phyloP scores from a whole-genome alignment of 2,113 vertebrate genomes.

The Morone saxatilis region DNA sequence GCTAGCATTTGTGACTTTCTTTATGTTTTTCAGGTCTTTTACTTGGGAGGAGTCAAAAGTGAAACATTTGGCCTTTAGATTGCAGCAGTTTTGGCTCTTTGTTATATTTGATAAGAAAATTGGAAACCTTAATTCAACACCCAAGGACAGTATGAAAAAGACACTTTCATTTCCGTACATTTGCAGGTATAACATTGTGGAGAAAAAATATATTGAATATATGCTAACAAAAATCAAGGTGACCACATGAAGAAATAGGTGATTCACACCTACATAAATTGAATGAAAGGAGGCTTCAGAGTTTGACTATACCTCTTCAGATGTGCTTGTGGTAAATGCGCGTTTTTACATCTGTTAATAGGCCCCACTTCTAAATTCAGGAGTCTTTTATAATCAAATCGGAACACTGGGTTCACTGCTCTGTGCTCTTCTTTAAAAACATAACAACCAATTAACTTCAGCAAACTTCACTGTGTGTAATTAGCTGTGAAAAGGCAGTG shows the following conservation, averaged over 20 bases:
- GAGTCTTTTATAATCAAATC: background rate
- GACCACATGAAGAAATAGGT: background rate
- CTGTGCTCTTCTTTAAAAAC: conserved; percentile 8
- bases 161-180: background rate
- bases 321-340: background rate
- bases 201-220: too few relatives aligned
- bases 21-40: background rate
- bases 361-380: conserved; percentile 17
- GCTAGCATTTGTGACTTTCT: background rate
- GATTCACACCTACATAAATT: background rate
- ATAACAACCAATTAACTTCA: conserved; percentile 21
- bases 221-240: too few relatives aligned
- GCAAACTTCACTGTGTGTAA: conserved; percentile 12
- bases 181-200: background rate
- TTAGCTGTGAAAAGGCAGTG: conserved; percentile 22
- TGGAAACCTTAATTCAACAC: background rate
- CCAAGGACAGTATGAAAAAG: background rate
- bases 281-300: background rate
- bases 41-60: background rate
- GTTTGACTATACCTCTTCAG: background rate
- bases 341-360: background rate
- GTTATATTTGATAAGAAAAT: too few relatives aligned
- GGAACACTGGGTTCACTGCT: conserved; percentile 1
- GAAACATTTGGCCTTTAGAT: background rate
- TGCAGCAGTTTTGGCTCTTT: background rate